Base-by-base conservation (phyloP, 2,113 vertebrate species). In the Oxyura jamaicensis region DNA sequence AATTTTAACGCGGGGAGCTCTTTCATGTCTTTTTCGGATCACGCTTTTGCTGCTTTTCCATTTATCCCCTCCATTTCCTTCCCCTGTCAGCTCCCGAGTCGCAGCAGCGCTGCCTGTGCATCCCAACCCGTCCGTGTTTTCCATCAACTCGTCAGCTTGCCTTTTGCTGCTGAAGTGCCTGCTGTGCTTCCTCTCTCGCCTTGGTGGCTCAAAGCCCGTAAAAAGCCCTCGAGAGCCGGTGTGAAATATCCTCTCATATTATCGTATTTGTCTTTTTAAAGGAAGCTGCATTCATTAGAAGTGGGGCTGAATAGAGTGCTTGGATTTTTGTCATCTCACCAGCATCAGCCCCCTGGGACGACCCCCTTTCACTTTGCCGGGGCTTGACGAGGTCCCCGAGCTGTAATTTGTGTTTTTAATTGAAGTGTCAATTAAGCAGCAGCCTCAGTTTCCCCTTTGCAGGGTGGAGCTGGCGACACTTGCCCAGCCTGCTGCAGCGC, bases 111-210 rank as follows among this genome's bases (percentile, higher is more conserved):
- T 17, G 6, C 10, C 58, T 42, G 62, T 41, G 67, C 89, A 46
- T 90, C 76, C 33, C 3, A 67, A 68, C 77, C 46, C 63, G 72
- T 79, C 68, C 2, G 0, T 84, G 78, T 94, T 86, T 94, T 87
- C 95, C 80, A 46, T 72, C 85, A 53, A 23, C 65, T 80, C 79
- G 17, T 90, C 87, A 86, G 74, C 63, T 62, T 88, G 86, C 69
- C 65, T 89, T 81, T 87, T 76, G 71, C 81, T 88, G 85, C 83
- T 69, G 67, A 52, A 86, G 83, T 31, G 68, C 95, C 85, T 88
- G 94, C 92, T 94, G 94, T 50, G 92, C 92, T 86, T 89, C 80
- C 39, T 35, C 76, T 83, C 88, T 81, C 79, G 63, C 88, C 90
- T 88, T 65, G 13, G n/a, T 91, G 91, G 84, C 93, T 95, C 93